A percentile compares a stretch with the other conserved stretches of the same genome.
Evolutionary conservation across 2,113 vertebrate genomes (phyloP).

Genomic region (Felis chaus): DNA sequence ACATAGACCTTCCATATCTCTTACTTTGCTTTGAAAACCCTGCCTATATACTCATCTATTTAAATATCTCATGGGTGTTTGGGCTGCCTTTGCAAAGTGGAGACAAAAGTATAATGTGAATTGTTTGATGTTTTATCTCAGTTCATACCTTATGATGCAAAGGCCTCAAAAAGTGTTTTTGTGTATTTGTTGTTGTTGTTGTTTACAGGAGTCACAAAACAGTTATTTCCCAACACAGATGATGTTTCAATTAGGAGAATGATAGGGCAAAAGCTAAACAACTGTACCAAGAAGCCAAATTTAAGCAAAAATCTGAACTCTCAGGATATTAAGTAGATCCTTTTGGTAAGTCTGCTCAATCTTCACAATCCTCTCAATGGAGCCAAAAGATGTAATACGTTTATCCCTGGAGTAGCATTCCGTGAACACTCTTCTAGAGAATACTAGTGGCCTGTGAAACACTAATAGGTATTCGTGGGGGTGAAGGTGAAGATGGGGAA

Average conservation of each 20-base stretch:
- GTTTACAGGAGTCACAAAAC: conserved; percentile 85
- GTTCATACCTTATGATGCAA: neutral
- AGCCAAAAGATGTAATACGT: neutral
- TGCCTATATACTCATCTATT: neutral
- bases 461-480: neutral
- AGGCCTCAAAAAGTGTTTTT: neutral
- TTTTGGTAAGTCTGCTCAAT: conserved; percentile 79
- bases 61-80: neutral
- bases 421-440: neutral
- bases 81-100: neutral
- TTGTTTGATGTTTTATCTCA: conserved; percentile 29
- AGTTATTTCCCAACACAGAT: conserved; percentile 86
- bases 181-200: conserved; percentile 25
- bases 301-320: conserved; percentile 84
- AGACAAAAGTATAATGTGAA: conserved; percentile 9
- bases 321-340: conserved; percentile 83
- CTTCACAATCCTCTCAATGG: neutral
- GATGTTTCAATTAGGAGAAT: conserved; percentile 86
- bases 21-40: neutral
- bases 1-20: neutral
- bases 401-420: neutral
- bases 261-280: conserved; percentile 88
- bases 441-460: neutral
- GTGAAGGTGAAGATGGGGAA: neutral
- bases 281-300: conserved; percentile 87